A percentile compares a stretch with the other conserved stretches of the same genome.
These are phyloP conservation scores for Oriolus oriolus DNA, from an alignment of 2,113 vertebrate species.

Conservation along the genomic window DNA sequence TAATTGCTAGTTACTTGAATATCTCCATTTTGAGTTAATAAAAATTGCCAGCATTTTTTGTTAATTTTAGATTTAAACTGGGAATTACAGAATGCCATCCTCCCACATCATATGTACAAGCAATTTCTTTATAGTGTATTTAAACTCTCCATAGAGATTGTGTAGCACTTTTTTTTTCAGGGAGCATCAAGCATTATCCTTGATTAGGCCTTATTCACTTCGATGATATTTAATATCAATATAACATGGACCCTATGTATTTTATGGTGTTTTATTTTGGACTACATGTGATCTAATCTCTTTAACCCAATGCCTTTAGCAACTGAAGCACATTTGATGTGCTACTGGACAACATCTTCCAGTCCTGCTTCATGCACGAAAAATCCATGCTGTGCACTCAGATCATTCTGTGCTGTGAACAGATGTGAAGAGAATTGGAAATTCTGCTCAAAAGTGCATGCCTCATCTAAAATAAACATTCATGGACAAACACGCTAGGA, in stretches of 20 bases:
- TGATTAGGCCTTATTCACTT: not conserved
- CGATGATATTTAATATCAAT: not conserved
- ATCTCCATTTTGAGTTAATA: not conserved
- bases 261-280: not conserved
- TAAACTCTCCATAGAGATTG: not conserved
- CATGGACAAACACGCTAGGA: not conserved
- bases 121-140: not conserved
- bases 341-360: not conserved
- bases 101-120: not conserved
- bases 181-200: not conserved
- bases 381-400: not conserved
- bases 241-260: rapidly evolving
- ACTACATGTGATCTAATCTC: not conserved
- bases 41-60: not conserved
- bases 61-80: not conserved
- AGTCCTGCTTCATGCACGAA: not conserved
- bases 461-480: not conserved
- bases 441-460: not conserved
- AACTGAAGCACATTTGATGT: not conserved
- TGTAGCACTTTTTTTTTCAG: not conserved
- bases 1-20: not conserved
- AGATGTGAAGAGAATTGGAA: not conserved
- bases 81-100: not conserved
- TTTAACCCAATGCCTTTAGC: not conserved
- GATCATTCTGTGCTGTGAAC: not conserved